Evolutionary conservation across 2,888 invertebrate species (phyloP), one percentile per base, ranked within the genome.

Genomic region (Bellardia pandia): DNA sequence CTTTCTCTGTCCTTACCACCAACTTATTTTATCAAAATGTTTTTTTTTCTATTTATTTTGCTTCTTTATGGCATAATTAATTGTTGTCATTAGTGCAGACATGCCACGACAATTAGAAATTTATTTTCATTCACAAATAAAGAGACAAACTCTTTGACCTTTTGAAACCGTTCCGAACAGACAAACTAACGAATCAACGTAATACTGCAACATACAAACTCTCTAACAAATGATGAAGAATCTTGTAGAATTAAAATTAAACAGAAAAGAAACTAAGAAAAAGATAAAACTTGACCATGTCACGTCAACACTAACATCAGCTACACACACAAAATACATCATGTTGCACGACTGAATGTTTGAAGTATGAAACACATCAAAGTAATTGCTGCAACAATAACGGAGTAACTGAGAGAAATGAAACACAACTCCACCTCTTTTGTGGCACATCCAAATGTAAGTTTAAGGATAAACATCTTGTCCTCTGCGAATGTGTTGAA

Each of bases 31-130:
- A 1, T 2, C 4, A 37, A 33, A 16, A 69, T 53, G 8, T 16
- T 56, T 16, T 45, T 45, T 11, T 51, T 11, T 37, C 9, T 33
- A 0, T 33, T 69, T 16, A 9, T 30, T 53, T 45, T 48, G 64
- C 14, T 45, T 45, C 16, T 48, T 85, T 62, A 56, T 75, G 33
- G 1, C 40, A 79, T 37, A 69, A 87, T 85, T 87, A 87, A 87
- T 87, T 75, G 85, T 85, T 74, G 58, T 75, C 85, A 82, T 87
- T 85, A 87, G 69, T 11, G 40, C 64, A 78, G 75, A 85, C 85
- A 87, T 81, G 85, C 78, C 85, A 85, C 69, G 78, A 87, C 81
- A 82, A 85, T 87, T 85, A 87, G 78, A 85, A 85, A 87, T 82
- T 85, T 82, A 58, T 87, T 69, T 82, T 85, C 78, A 68, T 87